Conservation (phyloP, 2,888 invertebrate species). For the Aleiodes testaceus region DNA sequence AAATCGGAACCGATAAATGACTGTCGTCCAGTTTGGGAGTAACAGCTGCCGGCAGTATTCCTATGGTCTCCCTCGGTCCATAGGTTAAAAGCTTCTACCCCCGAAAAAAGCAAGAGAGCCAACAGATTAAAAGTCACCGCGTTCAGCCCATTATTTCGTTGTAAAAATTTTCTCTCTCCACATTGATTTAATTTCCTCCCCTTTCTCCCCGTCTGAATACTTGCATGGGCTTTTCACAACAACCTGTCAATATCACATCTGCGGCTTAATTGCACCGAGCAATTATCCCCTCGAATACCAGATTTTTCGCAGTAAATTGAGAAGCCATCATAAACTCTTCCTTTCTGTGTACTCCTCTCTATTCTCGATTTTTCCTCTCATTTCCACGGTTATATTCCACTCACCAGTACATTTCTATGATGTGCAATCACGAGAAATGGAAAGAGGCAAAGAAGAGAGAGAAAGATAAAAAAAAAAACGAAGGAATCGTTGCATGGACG, state of each 20-base stretch:
- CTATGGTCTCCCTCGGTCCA: conserved; percentile 42
- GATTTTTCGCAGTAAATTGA: conserved; percentile 11
- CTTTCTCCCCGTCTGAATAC: not conserved
- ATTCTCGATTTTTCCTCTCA: conserved; percentile 3
- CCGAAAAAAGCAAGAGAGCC: conserved; percentile 44
- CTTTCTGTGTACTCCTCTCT: not conserved
- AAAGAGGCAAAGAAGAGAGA: conserved; percentile 16
- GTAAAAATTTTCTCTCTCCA: not conserved
- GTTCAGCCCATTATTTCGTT: conserved; percentile 28
- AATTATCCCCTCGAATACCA: conserved; percentile 24
- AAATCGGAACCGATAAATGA: conserved; percentile 50
- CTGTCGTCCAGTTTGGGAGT: conserved; percentile 38
- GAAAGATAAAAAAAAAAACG: conserved; percentile 11
- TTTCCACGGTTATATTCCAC: not conserved
- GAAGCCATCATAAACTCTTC: conserved; percentile 24
- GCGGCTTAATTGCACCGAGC: conserved; percentile 9
- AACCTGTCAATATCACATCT: not conserved
- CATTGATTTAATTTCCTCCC: conserved; percentile 11
- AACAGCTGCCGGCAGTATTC: conserved; percentile 42
- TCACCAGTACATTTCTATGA: conserved; percentile 6
- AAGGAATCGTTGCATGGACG: conserved; percentile 29
- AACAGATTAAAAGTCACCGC: conserved; percentile 51
- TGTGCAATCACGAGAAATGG: conserved; percentile 33
- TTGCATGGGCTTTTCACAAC: not conserved
- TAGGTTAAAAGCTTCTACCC: conserved; percentile 43